phyloP scores from a whole-genome alignment of 64 coral and sea anemone species.

The Montipora cactus region DNA sequence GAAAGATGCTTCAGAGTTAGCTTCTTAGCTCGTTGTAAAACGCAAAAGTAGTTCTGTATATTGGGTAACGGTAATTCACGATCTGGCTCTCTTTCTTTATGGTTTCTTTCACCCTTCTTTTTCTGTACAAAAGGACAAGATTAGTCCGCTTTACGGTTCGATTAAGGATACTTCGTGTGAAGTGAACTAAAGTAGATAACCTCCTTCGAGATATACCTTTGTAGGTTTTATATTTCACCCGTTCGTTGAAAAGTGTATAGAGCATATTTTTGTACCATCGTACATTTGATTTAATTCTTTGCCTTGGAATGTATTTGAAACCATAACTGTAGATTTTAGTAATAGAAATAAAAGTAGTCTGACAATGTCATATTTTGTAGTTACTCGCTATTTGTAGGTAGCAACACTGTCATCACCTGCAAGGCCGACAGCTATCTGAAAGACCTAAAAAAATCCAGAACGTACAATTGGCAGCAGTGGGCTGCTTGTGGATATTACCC shows the following conservation, averaged over 20 bases:
- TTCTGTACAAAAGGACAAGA: not conserved
- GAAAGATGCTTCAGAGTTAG: not conserved
- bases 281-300: not conserved
- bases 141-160: not conserved
- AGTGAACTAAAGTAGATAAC: not conserved
- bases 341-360: constrained; percentile 1
- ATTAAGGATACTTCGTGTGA: not conserved
- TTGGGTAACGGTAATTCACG: not conserved
- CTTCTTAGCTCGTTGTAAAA: not conserved
- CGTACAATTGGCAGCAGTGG: no score
- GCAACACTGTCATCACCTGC: no score
- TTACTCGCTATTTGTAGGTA: no score
- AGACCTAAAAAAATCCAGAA: no score
- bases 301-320: not conserved
- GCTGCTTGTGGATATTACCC: no score
- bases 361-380: not conserved
- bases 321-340: not conserved
- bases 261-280: constrained; percentile 47
- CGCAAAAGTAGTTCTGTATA: not conserved
- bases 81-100: not conserved
- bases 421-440: no score
- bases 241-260: constrained; percentile 41
- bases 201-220: constrained; percentile 21
- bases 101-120: not conserved
- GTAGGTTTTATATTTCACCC: constrained; percentile 5